These are phyloP conservation scores for Netelia virgata DNA, from an alignment of 2,888 invertebrate genomes.

Conservation along the genomic window DNA sequence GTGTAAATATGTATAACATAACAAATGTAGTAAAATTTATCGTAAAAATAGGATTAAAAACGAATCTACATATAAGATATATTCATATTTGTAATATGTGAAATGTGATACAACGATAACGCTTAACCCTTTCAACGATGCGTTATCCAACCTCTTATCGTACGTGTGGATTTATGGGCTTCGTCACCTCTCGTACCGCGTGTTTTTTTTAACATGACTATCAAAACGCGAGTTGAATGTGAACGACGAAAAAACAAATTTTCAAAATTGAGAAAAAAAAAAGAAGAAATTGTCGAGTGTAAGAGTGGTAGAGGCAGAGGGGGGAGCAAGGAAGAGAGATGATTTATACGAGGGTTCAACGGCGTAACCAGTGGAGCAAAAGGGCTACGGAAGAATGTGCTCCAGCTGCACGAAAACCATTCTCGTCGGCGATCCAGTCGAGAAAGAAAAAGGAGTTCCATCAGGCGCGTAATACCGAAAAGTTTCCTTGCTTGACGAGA, in stretches of 20 bases:
- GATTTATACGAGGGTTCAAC: conserved; percentile 1
- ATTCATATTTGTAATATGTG: background rate
- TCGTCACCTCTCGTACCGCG: no score
- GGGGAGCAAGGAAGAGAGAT: background rate
- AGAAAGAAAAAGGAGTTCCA: conserved; percentile 67
- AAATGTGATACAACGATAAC: background rate
- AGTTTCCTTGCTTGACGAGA: conserved; percentile 72
- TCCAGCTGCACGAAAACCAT: conserved; percentile 69
- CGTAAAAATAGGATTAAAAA: no score
- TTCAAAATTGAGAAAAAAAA: background rate
- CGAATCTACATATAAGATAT: no score
- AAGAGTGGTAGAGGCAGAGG: background rate
- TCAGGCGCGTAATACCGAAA: conserved; percentile 72
- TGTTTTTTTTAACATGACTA: background rate
- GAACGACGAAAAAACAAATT: background rate
- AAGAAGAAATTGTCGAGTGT: background rate
- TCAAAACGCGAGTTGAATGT: background rate
- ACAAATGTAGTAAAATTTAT: conserved; percentile 11
- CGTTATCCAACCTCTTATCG: background rate
- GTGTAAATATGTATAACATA: background rate
- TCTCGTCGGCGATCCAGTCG: conserved; percentile 70
- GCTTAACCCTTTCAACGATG: background rate
- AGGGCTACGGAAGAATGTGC: conserved; percentile 63
- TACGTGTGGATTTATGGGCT: no score
- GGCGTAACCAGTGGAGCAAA: background rate